Evolutionary conservation across 2,888 invertebrate species (phyloP).

Genomic region (Cephalotes varians): DNA sequence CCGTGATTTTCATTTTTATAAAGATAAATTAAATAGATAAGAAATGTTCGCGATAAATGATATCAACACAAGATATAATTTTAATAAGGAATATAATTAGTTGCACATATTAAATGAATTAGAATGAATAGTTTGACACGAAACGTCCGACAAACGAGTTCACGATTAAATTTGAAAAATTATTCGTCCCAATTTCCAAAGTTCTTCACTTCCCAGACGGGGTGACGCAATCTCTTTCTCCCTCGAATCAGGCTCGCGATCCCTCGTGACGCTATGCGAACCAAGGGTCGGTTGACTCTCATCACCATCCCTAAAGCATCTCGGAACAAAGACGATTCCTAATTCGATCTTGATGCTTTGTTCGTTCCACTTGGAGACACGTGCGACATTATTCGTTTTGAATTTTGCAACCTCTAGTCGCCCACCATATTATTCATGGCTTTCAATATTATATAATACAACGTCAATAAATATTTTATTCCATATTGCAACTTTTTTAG

Average conservation of each 20-base stretch:
- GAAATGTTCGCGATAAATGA: neutral
- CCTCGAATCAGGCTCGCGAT: conserved; percentile 66
- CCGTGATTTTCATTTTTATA: conserved; percentile 4
- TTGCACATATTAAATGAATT: neutral
- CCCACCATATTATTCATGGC: neutral
- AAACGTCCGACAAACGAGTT: neutral
- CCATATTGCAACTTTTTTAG: neutral
- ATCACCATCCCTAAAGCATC: conserved; percentile 52
- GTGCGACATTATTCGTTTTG: conserved; percentile 63
- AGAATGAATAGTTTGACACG: neutral
- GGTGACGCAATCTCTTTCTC: conserved; percentile 58
- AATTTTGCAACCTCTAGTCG: conserved; percentile 50
- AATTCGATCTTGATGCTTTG: conserved; percentile 77
- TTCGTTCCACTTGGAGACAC: conserved; percentile 60
- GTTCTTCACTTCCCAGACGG: conserved; percentile 45
- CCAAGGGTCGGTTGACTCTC: conserved; percentile 58
- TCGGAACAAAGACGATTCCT: conserved; percentile 76
- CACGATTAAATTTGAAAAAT: conserved; percentile 33
- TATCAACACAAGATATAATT: neutral
- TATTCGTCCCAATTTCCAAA: conserved; percentile 39
- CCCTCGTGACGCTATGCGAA: conserved; percentile 47
- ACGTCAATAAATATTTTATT: neutral
- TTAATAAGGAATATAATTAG: neutral
- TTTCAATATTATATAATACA: neutral
- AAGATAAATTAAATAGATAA: neutral